Evolutionary conservation across 2,888 invertebrate species (phyloP), one percentile per base, ranked within the genome.

Genomic region (Metellina segmentata): DNA sequence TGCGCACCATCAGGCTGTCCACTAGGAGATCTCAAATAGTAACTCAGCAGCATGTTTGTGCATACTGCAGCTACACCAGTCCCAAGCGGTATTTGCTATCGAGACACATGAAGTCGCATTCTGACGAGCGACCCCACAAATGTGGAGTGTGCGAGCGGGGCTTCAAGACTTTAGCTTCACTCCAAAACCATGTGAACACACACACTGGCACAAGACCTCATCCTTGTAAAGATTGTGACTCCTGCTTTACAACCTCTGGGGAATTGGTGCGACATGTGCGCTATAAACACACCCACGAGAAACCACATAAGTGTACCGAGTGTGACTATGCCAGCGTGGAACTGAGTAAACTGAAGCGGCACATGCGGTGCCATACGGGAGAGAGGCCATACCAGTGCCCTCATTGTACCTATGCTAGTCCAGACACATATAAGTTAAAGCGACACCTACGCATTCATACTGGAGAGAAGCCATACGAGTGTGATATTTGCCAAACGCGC

Each of bases 321-420:
- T 98, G 98, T 95, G 98, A 98, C 95, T 99, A 99, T 95, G 98
- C 98, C 0, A 98, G 98, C 93, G 99, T 99, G 0, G 99, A 99
- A 95, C 95, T 99, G 93, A 98, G 98, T 92, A 99, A 99, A 95
- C 95, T 99, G 93, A 97, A 98, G 93, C 96, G 99, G 11, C 99
- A 99, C 94, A 97, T 99, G 94, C 96, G 99, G 79, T 98, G 98
- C 94, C 95, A 99, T 94, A 99, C 99, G 0, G 99, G 98, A 82
- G 98, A 98, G 95, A 95, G 98, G 52, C 98, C 98, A 0, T 98
- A 97, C 95, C 96, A 98, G 96, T 99, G 99, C 94, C 98, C 98
- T 0, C 98, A 99, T 95, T 99, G 99, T 95, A 98, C 98, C 0
- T 99, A 99, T 95, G 99, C 99, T 74, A 98, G 98, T 92, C 99